phyloP scores from a whole-genome alignment of 1,140 invertebrate genomes.

The Planococcus citri region DNA sequence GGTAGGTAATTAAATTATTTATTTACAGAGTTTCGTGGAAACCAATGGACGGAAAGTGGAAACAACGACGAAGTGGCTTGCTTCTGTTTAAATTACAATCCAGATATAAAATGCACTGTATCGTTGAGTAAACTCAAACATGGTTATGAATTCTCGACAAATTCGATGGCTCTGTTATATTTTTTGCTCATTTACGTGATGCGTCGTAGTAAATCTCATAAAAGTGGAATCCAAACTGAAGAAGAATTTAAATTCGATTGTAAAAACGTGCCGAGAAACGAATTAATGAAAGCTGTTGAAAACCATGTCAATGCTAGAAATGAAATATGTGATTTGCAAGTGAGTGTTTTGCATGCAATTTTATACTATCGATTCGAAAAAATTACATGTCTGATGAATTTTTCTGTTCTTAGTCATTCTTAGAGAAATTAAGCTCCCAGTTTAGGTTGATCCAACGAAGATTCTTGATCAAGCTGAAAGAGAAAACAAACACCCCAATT shows the following conservation, averaged over 20 bases:
- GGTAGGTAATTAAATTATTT: neutral
- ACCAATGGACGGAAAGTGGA: neutral
- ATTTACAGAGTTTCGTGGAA: neutral
- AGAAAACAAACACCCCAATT: neutral
- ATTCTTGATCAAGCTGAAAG: neutral
- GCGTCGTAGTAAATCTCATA: neutral
- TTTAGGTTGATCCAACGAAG: neutral
- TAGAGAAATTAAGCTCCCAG: neutral
- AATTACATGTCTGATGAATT: neutral
- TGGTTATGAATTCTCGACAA: neutral
- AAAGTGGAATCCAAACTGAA: neutral
- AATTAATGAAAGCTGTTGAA: neutral
- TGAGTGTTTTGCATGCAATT: neutral
- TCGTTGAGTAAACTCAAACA: neutral
- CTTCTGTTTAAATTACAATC: neutral
- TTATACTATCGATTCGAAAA: too few species aligned
- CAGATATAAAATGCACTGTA: neutral
- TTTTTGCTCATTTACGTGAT: neutral
- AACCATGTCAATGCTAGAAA: neutral
- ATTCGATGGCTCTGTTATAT: neutral
- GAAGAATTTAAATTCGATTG: neutral
- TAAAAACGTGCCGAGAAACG: neutral
- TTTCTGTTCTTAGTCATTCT: neutral
- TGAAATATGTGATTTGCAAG: neutral
- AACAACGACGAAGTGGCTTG: neutral